Base-by-base conservation (phyloP, 2,113 vertebrate species). In the Numida meleagris region DNA sequence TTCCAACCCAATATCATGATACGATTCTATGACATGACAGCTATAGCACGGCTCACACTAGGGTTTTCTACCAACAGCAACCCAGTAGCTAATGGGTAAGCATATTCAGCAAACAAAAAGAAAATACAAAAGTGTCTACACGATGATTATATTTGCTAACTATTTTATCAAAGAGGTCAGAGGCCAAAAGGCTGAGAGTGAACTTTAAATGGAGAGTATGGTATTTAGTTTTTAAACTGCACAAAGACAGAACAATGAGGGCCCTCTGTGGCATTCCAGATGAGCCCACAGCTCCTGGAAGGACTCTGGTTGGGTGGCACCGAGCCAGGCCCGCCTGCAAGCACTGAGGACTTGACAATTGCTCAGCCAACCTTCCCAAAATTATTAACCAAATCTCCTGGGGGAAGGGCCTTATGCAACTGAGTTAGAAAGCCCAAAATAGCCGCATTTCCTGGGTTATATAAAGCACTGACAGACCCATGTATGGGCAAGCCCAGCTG, bases 181-280 rank as follows among this genome's bases (percentile, higher is more conserved):
- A 46, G 61, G 53, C 40, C 45, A 76, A n/a, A 1, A 46, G 58
- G 40, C 7, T 45, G 50, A 77, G 36, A 46, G 51, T 14, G 84
- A 89, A 67, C 63, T 74, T 70, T 70, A 74, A 42, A 16, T 1
- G 6, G 59, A 87, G 68, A 89, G 72, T 1, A 0, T 8, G 27
- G 34, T 3, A 24, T 79, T 93, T 90, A 23, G 45, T 79, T 85
- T 79, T 70, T 29, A 73, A 90, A 70, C 42, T 25, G 1, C 74
- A 42, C 5, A 79, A 68, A 87, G 43, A 40, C 51, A 71, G 55
- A 94, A 90, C 93, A 92, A 82, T 42, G 29, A 62, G 23, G 12
- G 15, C 27, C 16, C 51, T 27, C 72, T 85, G 91, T 79, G 75
- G 70, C 84, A 91, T 85, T 95, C 91, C 89, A 92, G 79, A 86